Conservation (phyloP, 2,888 invertebrate genomes). For the Sesia bembeciformis region DNA sequence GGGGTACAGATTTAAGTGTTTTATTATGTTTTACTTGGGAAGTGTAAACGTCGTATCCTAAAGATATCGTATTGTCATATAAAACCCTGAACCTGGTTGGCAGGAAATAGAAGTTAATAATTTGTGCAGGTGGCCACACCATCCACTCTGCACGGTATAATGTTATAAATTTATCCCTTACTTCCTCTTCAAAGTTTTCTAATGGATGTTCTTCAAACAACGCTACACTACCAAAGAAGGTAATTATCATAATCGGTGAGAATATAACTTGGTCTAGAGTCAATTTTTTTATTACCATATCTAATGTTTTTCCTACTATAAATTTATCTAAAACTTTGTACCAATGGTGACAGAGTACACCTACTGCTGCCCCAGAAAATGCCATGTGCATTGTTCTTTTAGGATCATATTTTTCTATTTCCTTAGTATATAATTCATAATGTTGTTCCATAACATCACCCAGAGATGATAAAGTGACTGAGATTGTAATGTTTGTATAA, state of each 20-base stretch:
- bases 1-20: background rate
- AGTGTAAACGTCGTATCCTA: slow-evolving; percentile 91
- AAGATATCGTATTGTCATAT: slow-evolving; percentile 90
- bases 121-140: slow-evolving; percentile 95
- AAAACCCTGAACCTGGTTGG: slow-evolving; percentile 89
- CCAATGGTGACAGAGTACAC: slow-evolving; percentile 91
- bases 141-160: slow-evolving; percentile 93
- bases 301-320: slow-evolving; percentile 81
- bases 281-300: slow-evolving; percentile 84
- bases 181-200: slow-evolving; percentile 79
- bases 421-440: slow-evolving; percentile 81
- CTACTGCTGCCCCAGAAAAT: slow-evolving; percentile 85
- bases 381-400: slow-evolving; percentile 85
- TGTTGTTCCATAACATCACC: slow-evolving; percentile 90
- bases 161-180: slow-evolving; percentile 82
- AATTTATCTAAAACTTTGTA: slow-evolving; percentile 85
- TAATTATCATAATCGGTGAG: slow-evolving; percentile 86
- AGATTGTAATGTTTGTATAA: slow-evolving; percentile 87
- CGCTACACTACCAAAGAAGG: slow-evolving; percentile 87
- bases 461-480: slow-evolving; percentile 81
- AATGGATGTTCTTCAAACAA: slow-evolving; percentile 80
- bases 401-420: slow-evolving; percentile 75
- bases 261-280: slow-evolving; percentile 89
- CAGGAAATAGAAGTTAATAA: slow-evolving; percentile 92
- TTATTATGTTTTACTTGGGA: slow-evolving; percentile 84